Percentiles rank a stretch among this genome's conserved stretches.
phyloP scores from a whole-genome alignment of 2,113 vertebrate species.

The Semnopithecus entellus region DNA sequence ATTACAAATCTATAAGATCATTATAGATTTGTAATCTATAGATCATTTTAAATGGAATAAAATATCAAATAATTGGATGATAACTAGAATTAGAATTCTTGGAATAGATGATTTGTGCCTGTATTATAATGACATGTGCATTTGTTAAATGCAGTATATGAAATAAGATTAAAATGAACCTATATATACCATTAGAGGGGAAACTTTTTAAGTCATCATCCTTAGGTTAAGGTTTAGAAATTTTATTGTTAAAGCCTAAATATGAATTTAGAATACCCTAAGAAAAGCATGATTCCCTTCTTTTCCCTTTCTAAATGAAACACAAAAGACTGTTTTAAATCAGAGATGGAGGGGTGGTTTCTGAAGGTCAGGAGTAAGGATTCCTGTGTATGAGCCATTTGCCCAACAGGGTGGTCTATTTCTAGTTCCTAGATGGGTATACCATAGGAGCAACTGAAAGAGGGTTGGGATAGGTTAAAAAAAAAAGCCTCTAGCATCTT shows the following conservation, averaged over 20 bases:
- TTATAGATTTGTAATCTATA: not conserved
- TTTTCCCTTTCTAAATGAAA: slow-evolving; percentile 44
- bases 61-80: not conserved
- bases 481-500: not conserved
- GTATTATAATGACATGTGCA: not conserved
- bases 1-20: not conserved
- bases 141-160: not conserved
- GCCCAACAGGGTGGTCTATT: not conserved
- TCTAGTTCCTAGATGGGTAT: not conserved
- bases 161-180: not conserved
- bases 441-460: not conserved
- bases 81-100: not conserved
- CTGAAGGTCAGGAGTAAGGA: slow-evolving; percentile 2
- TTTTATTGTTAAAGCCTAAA: slow-evolving; percentile 7
- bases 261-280: not conserved
- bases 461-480: not conserved
- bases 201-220: not conserved
- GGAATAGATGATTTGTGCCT: not conserved
- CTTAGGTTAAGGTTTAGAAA: not conserved
- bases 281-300: not conserved
- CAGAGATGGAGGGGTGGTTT: not conserved
- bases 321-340: not conserved
- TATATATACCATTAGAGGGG: not conserved
- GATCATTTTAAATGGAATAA: slow-evolving; percentile 20
- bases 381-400: not conserved